Conservation (phyloP, 2,797 vertebrate species). For the Garrulus glandarius region DNA sequence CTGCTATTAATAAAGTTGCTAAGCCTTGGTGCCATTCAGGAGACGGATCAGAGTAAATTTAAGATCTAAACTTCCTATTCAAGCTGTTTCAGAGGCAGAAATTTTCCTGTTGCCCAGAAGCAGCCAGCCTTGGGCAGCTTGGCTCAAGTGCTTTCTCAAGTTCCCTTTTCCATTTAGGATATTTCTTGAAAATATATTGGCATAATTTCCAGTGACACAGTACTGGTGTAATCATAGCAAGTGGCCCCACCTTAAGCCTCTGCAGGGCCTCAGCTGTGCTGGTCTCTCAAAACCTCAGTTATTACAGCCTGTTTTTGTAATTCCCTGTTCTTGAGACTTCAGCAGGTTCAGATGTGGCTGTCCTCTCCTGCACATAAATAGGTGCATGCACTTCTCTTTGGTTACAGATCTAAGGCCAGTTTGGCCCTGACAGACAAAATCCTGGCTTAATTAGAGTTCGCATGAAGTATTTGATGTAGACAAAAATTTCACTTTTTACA, state of each 20-base stretch:
- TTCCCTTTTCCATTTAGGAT: not conserved
- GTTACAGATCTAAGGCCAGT: not conserved
- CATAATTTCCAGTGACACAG: not conserved
- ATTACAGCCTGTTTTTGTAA: not conserved
- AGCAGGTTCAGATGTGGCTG: accelerated
- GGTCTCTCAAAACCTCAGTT: not conserved
- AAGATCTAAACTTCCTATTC: not conserved
- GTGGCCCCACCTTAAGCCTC: not conserved
- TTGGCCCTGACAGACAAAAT: not conserved
- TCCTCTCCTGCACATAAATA: not conserved
- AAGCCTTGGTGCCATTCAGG: not conserved
- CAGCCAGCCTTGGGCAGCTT: not conserved
- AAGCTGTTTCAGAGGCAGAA: not conserved
- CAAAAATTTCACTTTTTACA: not conserved
- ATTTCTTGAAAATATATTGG: not conserved
- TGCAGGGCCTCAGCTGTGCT: not conserved
- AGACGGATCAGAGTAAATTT: not conserved
- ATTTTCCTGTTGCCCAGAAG: not conserved
- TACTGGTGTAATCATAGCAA: not conserved
- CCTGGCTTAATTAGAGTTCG: not conserved
- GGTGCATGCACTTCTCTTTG: not conserved
- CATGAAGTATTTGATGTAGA: not conserved
- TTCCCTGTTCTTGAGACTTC: not conserved
- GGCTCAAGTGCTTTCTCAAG: not conserved
- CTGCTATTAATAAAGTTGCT: not conserved